phyloP scores from a whole-genome alignment of 2,113 vertebrate genomes.

The Cyrtonyx montezumae region DNA sequence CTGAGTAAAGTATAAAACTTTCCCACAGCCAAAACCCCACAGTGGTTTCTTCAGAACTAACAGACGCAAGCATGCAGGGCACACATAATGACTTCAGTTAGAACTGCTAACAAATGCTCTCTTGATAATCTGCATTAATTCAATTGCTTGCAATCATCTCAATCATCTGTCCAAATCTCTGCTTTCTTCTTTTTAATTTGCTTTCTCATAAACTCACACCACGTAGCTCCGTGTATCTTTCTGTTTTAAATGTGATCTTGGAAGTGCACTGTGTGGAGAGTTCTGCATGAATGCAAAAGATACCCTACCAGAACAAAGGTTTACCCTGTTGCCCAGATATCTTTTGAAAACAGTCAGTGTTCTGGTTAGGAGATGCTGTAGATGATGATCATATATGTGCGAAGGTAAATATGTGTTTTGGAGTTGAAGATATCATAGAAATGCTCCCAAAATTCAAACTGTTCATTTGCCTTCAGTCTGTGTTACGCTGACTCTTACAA shows the following conservation, averaged over 20 bases:
- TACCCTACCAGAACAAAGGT: not conserved
- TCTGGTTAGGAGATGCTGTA: not conserved
- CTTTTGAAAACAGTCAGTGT: not conserved
- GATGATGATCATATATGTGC: not conserved
- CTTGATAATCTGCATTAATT: not conserved
- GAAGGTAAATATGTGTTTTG: not conserved
- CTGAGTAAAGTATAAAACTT: not conserved
- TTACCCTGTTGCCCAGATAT: not conserved
- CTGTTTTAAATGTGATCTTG: not conserved
- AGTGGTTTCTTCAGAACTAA: not conserved
- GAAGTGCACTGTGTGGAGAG: not conserved
- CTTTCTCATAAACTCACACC: not conserved
- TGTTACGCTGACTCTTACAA: not conserved
- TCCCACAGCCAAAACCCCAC: not conserved
- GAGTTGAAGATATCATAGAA: not conserved
- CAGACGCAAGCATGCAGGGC: not conserved
- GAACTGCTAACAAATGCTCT: not conserved
- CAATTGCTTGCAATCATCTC: not conserved
- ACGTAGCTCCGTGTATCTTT: not conserved
- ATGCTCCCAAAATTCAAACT: not conserved
- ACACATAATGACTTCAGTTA: not conserved
- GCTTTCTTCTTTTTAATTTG: not conserved
- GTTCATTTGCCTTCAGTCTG: not conserved
- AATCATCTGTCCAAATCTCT: not conserved
- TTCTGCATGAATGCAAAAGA: not conserved